Percentiles rank a stretch among this genome's conserved stretches.
phyloP scores from a whole-genome alignment of 2,888 invertebrate genomes.

The Hyposoter didymator region DNA sequence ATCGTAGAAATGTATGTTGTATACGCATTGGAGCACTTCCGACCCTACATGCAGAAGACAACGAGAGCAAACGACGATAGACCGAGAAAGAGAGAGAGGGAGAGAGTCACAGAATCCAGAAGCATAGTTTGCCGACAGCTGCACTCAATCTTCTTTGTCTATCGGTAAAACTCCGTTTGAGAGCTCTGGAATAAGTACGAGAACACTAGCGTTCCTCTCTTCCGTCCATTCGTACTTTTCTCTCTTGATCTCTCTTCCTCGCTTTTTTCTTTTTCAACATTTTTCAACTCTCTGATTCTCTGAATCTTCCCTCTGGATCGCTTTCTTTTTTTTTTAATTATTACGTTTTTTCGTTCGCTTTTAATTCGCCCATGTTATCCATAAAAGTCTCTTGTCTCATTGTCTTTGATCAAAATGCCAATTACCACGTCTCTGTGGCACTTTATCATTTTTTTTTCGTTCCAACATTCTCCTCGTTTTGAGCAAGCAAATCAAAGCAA shows the following conservation, averaged over 20 bases:
- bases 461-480: background rate
- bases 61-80: constrained; percentile 32
- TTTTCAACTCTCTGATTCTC: background rate
- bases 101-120: constrained; percentile 48
- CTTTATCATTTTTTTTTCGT: constrained; percentile 3
- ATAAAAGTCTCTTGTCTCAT: constrained; percentile 4
- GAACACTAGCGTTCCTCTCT: constrained; percentile 24
- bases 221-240: background rate
- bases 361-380: background rate
- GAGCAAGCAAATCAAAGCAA: background rate
- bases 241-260: background rate
- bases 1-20: constrained; percentile 36
- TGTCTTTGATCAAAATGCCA: constrained; percentile 27
- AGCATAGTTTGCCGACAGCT: constrained; percentile 74
- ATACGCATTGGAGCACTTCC: constrained; percentile 63
- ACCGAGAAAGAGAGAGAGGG: constrained; percentile 31
- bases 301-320: background rate
- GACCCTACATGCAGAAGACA: constrained; percentile 54
- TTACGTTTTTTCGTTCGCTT: background rate
- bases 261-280: background rate
- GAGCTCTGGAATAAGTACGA: constrained; percentile 24
- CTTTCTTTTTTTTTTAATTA: background rate
- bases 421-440: constrained; percentile 24
- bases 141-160: constrained; percentile 82
- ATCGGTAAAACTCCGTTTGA: constrained; percentile 70